Conservation (phyloP, 2,113 vertebrate genomes). For the Pan paniscus region DNA sequence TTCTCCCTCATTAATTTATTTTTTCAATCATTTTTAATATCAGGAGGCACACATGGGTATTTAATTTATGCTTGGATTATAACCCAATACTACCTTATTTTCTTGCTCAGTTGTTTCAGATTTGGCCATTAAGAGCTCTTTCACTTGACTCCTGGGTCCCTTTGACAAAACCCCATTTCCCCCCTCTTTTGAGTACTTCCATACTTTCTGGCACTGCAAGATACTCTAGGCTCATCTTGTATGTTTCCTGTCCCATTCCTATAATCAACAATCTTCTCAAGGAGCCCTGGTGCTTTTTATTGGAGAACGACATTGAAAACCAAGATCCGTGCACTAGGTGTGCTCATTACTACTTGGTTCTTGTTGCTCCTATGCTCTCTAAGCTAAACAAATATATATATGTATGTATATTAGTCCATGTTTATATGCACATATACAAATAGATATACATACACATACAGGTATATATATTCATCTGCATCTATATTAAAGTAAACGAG, state of each 20-base stretch:
- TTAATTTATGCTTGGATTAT: not conserved
- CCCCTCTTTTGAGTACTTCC: not conserved
- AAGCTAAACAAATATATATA: not conserved
- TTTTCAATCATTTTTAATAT: not conserved
- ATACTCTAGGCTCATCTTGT: not conserved
- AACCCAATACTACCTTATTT: not conserved
- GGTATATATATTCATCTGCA: not conserved
- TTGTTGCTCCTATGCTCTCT: not conserved
- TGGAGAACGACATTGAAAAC: not conserved
- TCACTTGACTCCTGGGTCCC: not conserved
- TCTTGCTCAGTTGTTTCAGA: not conserved
- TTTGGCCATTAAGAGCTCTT: not conserved
- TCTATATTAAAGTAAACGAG: constrained; percentile 3
- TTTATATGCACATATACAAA: not conserved
- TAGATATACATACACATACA: not conserved
- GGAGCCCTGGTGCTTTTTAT: not conserved
- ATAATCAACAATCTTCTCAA: not conserved
- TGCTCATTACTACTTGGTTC: not conserved
- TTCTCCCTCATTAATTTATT: not conserved
- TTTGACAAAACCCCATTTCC: not conserved
- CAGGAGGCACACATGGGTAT: not conserved
- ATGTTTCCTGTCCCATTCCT: not conserved
- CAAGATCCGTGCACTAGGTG: not conserved
- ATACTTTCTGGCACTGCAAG: not conserved
- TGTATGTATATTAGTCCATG: not conserved